phyloP scores from a whole-genome alignment of 1,140 invertebrate species.

The Panagrolaimus sp. region DNA sequence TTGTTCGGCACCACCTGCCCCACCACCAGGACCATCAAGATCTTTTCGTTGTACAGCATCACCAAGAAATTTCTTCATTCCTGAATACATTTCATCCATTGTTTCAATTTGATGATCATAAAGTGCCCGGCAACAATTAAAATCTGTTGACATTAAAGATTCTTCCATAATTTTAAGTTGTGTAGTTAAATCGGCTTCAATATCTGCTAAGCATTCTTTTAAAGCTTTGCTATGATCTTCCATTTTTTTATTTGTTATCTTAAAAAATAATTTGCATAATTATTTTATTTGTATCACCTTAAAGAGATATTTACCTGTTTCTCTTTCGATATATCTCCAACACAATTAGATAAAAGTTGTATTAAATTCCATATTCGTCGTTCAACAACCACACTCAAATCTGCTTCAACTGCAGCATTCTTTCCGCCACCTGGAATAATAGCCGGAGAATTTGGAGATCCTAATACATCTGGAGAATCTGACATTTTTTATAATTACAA shows the following conservation, averaged over 20 bases:
- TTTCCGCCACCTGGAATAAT: too few relatives aligned
- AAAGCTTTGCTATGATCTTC: neutral
- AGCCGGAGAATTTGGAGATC: too few relatives aligned
- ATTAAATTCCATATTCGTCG: neutral
- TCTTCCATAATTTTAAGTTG: slow-evolving; percentile 1
- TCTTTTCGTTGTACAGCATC: too few relatives aligned
- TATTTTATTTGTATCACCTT: neutral
- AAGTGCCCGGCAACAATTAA: neutral
- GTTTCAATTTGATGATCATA: slow-evolving; percentile 6
- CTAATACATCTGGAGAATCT: too few relatives aligned
- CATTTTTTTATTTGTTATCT: slow-evolving; percentile 7
- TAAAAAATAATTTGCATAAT: neutral
- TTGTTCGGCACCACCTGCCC: too few relatives aligned
- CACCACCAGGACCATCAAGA: too few relatives aligned
- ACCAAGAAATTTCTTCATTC: too few relatives aligned
- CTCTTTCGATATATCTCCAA: neutral
- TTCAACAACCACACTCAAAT: neutral
- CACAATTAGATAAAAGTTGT: neutral
- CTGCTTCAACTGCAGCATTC: neutral
- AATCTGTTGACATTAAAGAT: neutral
- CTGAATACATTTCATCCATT: neutral
- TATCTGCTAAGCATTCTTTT: neutral
- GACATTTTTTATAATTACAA: too few relatives aligned
- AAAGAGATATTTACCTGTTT: neutral
- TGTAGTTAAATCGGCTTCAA: neutral